A percentile compares a stretch with the other conserved stretches of the same genome.
These are phyloP conservation scores for Drosophila baimaii DNA, from an alignment of 1,140 invertebrate genomes.

Conservation along the genomic window DNA sequence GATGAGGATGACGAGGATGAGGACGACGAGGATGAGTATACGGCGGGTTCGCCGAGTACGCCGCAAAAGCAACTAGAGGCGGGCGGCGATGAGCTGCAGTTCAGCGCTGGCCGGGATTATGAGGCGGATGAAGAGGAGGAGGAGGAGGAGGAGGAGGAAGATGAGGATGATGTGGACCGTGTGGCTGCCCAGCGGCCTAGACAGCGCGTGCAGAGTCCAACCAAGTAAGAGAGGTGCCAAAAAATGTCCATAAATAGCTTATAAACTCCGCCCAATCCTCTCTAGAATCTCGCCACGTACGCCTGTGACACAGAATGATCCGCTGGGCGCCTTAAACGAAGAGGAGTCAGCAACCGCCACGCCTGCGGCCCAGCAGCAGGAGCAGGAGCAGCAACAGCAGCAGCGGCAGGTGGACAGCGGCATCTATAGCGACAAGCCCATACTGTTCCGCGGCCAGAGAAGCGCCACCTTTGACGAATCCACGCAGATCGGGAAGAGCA, in stretches of 20 bases:
- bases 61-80: constrained; percentile 47
- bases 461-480: constrained; percentile 87
- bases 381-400: constrained; percentile 22
- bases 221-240: constrained; percentile 75
- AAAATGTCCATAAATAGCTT: background rate
- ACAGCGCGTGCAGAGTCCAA: constrained; percentile 79
- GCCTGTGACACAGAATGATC: constrained; percentile 95
- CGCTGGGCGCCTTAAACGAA: constrained; percentile 91
- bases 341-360: constrained; percentile 60
- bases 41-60: constrained; percentile 23
- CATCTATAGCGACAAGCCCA: constrained; percentile 85
- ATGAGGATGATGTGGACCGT: constrained; percentile 44
- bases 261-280: too few species aligned
- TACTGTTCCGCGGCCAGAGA: constrained; percentile 85
- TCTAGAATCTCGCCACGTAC: constrained; percentile 89
- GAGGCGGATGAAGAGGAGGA: constrained; percentile 77
- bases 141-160: constrained; percentile 83
- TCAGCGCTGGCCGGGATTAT: constrained; percentile 43
- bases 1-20: constrained; percentile 62
- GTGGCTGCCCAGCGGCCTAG: constrained; percentile 47
- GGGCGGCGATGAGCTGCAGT: constrained; percentile 19
- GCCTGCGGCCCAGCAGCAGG: constrained; percentile 47
- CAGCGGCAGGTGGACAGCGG: constrained; percentile 57
- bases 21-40: constrained; percentile 32
- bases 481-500: constrained; percentile 83